These are phyloP conservation scores for Sorex maritimensis DNA, from an alignment of 2,797 vertebrate genomes.

Conservation along the genomic window DNA sequence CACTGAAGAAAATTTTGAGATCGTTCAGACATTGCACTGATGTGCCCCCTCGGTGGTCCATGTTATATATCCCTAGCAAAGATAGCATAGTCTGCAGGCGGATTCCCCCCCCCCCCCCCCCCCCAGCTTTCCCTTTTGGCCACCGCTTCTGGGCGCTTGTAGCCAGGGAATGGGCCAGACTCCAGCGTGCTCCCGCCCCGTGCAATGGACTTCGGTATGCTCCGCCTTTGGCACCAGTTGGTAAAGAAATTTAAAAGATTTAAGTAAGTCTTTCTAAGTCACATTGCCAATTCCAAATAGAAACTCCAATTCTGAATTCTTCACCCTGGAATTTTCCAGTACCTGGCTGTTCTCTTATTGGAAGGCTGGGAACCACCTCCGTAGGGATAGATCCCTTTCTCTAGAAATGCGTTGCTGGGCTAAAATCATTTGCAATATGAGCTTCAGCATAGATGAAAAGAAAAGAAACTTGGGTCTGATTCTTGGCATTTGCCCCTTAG, in stretches of 20 bases:
- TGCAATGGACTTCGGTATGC: neutral
- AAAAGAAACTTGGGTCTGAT: slow-evolving; percentile 20
- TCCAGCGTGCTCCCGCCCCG: neutral
- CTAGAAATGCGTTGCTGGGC: neutral
- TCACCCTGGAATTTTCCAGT: neutral
- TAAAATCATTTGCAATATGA: slow-evolving; percentile 3
- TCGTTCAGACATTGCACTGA: neutral
- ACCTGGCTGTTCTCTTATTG: neutral
- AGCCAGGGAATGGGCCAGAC: neutral
- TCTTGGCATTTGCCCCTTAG: neutral
- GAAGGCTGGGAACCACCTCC: neutral
- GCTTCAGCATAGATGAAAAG: neutral
- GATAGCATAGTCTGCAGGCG: neutral
- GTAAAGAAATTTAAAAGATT: neutral
- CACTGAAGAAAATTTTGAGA: neutral
- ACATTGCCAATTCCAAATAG: too few relatives aligned
- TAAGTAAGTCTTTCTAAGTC: neutral
- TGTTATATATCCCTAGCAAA: neutral
- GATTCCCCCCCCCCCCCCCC: too few relatives aligned
- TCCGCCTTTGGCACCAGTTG: neutral
- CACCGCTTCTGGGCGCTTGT: neutral
- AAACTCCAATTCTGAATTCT: neutral
- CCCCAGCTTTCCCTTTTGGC: neutral
- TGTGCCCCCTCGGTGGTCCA: neutral
- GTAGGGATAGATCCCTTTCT: neutral